A percentile compares a stretch with the other conserved stretches of the same genome.
phyloP scores from a whole-genome alignment of 2,888 invertebrate genomes.

The Rhagium mordax region DNA sequence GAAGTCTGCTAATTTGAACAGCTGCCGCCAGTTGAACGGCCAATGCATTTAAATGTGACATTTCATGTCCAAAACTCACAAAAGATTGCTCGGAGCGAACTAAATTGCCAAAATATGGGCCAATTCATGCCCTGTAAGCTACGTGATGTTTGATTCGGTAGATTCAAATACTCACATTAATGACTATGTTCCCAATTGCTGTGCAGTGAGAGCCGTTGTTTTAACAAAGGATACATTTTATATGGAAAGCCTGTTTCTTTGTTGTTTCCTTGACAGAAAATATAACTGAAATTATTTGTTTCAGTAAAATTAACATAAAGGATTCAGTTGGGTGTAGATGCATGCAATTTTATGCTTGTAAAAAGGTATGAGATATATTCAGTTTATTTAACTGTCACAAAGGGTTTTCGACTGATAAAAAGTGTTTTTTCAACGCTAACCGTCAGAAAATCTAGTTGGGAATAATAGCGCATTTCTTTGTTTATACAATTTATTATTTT shows the following conservation, averaged over 20 bases:
- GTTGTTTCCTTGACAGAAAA: neutral
- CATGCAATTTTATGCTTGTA: too few species aligned
- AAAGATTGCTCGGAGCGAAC: slow-evolving; percentile 52
- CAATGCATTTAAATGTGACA: slow-evolving; percentile 68
- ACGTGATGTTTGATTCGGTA: slow-evolving; percentile 2
- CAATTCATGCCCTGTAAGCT: neutral
- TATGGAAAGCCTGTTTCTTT: neutral
- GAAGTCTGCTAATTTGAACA: slow-evolving; percentile 58
- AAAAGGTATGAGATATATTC: neutral
- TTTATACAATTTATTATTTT: too few species aligned
- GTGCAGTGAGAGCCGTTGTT: neutral
- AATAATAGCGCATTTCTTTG: too few species aligned
- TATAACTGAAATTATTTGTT: neutral
- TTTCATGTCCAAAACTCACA: slow-evolving; percentile 60
- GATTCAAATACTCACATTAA: slow-evolving; percentile 1
- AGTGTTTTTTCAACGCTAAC: too few species aligned
- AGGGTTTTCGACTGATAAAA: too few species aligned
- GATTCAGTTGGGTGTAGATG: neutral
- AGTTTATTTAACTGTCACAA: too few species aligned
- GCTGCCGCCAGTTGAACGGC: slow-evolving; percentile 59
- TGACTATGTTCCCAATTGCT: neutral
- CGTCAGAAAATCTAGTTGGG: too few species aligned
- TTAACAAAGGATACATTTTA: neutral
- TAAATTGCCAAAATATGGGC: slow-evolving; percentile 10
- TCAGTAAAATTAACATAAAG: neutral